Evolutionary conservation across 1,140 invertebrate species (phyloP), one percentile per base, ranked within the genome.

Genomic region (Physella acuta): DNA sequence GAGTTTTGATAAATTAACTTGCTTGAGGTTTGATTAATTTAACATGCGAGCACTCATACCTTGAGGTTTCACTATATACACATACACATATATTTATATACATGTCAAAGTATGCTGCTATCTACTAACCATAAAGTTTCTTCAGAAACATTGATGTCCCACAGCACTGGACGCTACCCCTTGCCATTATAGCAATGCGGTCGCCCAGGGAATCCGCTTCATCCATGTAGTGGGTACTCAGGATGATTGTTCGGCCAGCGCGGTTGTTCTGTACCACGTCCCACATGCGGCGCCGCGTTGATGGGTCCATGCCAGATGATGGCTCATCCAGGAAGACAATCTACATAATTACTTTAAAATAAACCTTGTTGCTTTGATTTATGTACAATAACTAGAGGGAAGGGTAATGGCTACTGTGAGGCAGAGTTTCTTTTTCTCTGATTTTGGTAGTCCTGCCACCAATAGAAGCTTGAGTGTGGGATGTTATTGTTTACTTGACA

Each of bases 221-320:
- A 85, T 98, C 96, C 94, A 98, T 97, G 83, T 94, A 97, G 84
- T 98, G 96, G 0, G 96, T 99, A 5, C 94, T 96, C 2, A 98
- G 88, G 3, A 98, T 83, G 75, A 98, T 92, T 1, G 94, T 96
- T 59, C 92, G 87, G n/a, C 88, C 83, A 61, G 76, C 56, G 11
- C 81, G 77, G 87, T 89, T 77, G 70, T 78, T 81, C 74, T 85
- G 75, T 65, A 83, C 78, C 60, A 85, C 74, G 79, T 97, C 92
- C 96, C 96, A 98, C 4, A 95, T 90, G 59, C 91, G 89, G 60
- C 95, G 85, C 66, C 96, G 87, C 0, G 95, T 94, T 71, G 93
- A 91, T 2, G 96, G 95, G 87, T 99, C 97, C 88, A 99, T 94
- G 60, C 96, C 96, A 2, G 94, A 93, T 1, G 94, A 96, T 52